Base-by-base conservation (phyloP, 2,113 vertebrate species). In the Eulemur macaco region DNA sequence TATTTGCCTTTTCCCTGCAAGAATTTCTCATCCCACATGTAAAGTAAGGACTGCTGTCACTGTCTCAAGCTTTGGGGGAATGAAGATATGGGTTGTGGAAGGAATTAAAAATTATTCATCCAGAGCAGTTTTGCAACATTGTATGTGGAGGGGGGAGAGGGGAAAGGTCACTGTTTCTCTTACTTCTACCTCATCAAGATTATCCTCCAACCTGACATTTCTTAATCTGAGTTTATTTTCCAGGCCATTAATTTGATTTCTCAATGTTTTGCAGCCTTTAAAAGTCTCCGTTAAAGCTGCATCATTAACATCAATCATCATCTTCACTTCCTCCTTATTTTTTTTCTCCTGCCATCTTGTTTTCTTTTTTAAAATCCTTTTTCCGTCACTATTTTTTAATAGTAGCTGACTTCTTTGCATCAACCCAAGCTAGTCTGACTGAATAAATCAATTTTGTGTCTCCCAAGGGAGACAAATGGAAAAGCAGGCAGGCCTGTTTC, bases 181-280 rank as follows among this genome's bases (percentile, higher is more conserved):
- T 96, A 42, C 27, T 71, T 95, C 60, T 14, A 73, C 56, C 11
- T 6, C 50, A 96, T 68, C 47, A 82, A 74, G 96, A 95, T 39
- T 50, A 87, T 54, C 18, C 52, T 96, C 92, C 66, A 96, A 71
- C 84, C 66, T 97, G 97, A 97, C 73, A 54, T 97, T 98, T 98
- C 91, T 93, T 89, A 11, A 87, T 54, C 66, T 93, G 82, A 95
- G 88, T 29, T 96, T 97, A 45, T 97, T 97, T 98, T 97, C 92
- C 88, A 95, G 60, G 45, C 96, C 97, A 95, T 96, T 91, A 96
- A 50, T 97, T 96, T 98, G 45, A 96, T 97, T 98, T 96, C 86
- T 95, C 60, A 97, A 87, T 80, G 86, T 88, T 96, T 97, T 94
- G 71, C 12, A 39, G 3, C 52, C 47, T 94, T 97, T 45, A 95